Evolutionary conservation across 2,888 invertebrate genomes (phyloP), one percentile per base, ranked within the genome.

Genomic region (Dryomyza anilis): DNA sequence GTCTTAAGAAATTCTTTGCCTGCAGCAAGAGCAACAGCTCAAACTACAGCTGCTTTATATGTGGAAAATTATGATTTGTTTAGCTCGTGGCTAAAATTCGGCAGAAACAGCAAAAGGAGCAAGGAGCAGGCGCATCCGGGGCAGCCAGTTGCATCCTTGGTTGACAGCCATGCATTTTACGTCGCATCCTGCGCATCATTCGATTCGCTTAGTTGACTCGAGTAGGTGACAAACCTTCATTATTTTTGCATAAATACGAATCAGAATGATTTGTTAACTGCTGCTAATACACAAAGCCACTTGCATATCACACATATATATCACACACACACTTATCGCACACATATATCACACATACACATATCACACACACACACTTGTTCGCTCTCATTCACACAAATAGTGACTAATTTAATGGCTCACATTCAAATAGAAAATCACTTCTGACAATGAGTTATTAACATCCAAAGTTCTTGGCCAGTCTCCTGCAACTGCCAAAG

Each of bases 221-320:
- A n/a, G 50, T 36, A 60, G 64, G 59, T 60, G 59, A 64, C 64
- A 59, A 64, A 65, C 39, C 56, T 56, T 50, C 55, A 65, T 65
- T 65, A 61, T 65, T 60, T 61, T 56, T 61, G 50, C 56, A 65
- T 64, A 59, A 64, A 64, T 53, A 50, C 36, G 57, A 48, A 57
- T 63, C 50, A 57, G 12, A 50, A 63, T 50, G 56, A 57, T 63
- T 63, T 48, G 57, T 63, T 56, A 21, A 58, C 12, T 43, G 58
- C 7, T n/a, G n/a, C n/a, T n/a, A n/a, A n/a, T n/a, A n/a, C n/a
- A n/a, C n/a, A n/a, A n/a, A n/a, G n/a, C n/a, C n/a, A n/a, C n/a
- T n/a, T n/a, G n/a, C n/a, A n/a, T n/a, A n/a, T n/a, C n/a, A n/a
- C n/a, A n/a, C n/a, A n/a, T n/a, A n/a, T n/a, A n/a, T n/a, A n/a